phyloP scores from a whole-genome alignment of 2,797 vertebrate species.

The Chloroceryle inda region DNA sequence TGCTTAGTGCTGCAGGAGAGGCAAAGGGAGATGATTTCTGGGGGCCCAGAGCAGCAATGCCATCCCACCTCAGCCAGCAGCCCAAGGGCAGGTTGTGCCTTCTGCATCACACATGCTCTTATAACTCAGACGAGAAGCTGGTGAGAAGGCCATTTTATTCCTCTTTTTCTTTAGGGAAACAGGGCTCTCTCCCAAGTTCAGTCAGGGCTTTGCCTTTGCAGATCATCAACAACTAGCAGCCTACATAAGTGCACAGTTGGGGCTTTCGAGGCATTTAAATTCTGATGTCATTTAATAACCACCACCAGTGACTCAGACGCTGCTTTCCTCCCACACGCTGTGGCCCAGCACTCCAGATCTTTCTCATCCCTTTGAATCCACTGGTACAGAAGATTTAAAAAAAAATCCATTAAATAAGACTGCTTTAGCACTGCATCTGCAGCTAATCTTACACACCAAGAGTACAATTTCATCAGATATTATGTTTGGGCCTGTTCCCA shows the following conservation, averaged over 20 bases:
- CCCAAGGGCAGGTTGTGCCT: fast-evolving
- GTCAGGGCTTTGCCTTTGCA: background rate
- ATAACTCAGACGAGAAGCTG: background rate
- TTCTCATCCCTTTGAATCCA: background rate
- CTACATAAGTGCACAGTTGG: background rate
- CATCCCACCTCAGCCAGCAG: background rate
- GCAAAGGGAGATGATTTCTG: background rate
- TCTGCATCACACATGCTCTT: fast-evolving
- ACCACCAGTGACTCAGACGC: constrained; percentile 32
- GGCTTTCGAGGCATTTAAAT: constrained; percentile 20
- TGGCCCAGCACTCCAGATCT: background rate
- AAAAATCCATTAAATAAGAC: background rate
- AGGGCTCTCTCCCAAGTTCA: background rate
- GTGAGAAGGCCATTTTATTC: background rate
- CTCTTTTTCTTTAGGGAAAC: background rate
- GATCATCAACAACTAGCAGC: constrained; percentile 12
- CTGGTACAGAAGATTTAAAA: background rate
- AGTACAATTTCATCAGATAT: background rate
- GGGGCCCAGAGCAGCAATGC: background rate
- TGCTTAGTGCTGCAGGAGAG: fast-evolving
- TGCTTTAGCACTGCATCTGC: background rate
- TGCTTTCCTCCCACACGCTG: background rate
- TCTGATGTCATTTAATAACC: constrained; percentile 12
- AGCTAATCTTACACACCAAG: background rate
- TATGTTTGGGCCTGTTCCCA: background rate